Percentiles rank a stretch among this genome's conserved stretches.
phyloP scores from a whole-genome alignment of 2,113 vertebrate genomes.

The Regulus satrapa region DNA sequence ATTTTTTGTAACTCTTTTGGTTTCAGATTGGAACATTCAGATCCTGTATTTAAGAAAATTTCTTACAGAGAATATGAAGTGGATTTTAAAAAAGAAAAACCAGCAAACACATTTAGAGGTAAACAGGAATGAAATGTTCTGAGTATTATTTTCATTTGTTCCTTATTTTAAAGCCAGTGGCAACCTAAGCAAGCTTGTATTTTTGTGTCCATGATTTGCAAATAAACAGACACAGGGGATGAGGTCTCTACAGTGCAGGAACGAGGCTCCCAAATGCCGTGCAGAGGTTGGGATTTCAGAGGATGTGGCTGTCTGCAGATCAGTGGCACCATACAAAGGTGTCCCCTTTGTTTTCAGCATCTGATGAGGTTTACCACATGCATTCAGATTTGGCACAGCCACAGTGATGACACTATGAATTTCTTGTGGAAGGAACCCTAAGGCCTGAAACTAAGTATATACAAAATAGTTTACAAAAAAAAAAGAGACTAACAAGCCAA shows the following conservation, averaged over 20 bases:
- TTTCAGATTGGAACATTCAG: slow-evolving; percentile 54
- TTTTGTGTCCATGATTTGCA: neutral
- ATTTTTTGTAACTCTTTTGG: neutral
- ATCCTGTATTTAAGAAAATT: slow-evolving; percentile 84
- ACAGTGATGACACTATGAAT: neutral
- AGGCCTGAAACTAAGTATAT: neutral
- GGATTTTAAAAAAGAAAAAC: slow-evolving; percentile 82
- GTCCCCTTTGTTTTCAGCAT: neutral
- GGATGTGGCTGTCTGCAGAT: neutral
- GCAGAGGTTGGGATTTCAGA: neutral
- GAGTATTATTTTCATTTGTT: neutral
- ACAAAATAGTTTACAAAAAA: neutral
- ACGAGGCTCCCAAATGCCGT: neutral
- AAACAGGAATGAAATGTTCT: slow-evolving; percentile 50
- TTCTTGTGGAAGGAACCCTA: neutral
- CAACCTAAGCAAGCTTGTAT: neutral
- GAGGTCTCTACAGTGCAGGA: neutral
- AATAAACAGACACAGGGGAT: neutral
- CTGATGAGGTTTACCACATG: neutral
- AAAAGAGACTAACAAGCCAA: neutral
- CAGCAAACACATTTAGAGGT: slow-evolving; percentile 80
- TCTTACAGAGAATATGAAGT: slow-evolving; percentile 90
- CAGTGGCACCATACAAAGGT: neutral
- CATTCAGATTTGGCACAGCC: neutral
- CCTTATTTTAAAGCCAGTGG: neutral